Evolutionary conservation across 2,888 invertebrate genomes (phyloP), one percentile per base, ranked within the genome.

Genomic region (Troides oblongomaculatus): DNA sequence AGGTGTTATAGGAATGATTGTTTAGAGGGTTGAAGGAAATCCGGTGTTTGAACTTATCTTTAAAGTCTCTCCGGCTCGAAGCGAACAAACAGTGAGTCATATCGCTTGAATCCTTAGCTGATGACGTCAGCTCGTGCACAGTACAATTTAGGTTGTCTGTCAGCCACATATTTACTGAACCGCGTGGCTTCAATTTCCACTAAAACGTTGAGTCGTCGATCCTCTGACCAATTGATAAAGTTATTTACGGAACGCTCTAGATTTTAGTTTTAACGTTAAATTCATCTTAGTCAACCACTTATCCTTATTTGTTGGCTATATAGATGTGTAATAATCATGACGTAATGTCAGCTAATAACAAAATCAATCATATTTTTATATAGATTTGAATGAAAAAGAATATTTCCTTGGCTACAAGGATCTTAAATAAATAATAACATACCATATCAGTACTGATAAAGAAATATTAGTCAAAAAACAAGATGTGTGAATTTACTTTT

Each of bases 41-140:
- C 53, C 53, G n/a, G 21, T 61, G 8, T 39, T 61, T 62, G 62
- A 25, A 59, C n/a, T 50, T 70, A 57, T 71, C 67, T 73, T 74
- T 72, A 71, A 71, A 59, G 63, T 72, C 64, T 66, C 69, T 69
- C 60, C 46, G 63, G 57, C 57, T 68, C 62, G 72, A 53, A 6
- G 80, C 72, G 70, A 76, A 73, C 72, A 72, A 78, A 77, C 75
- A 76, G 76, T 88, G 86, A 88, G 80, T 90, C 89, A 89, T 76
- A 81, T 39, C 14, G 46, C 46, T 79, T 72, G 83, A 85, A 88
- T 90, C 88, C 86, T 87, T 86, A 69, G 69, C 72, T 73, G 75
- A 78, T 89, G 84, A 79, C 89, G 89, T 90, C 90, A 88, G 78
- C 78, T 68, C 77, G 78, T 80, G 81, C 74, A 78, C 80, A 81